Percentiles rank a stretch among this genome's conserved stretches.
These are phyloP conservation scores for Palythoa caribaeorum DNA, from an alignment of 92 coral and sea anemone species.

Conservation along the genomic window DNA sequence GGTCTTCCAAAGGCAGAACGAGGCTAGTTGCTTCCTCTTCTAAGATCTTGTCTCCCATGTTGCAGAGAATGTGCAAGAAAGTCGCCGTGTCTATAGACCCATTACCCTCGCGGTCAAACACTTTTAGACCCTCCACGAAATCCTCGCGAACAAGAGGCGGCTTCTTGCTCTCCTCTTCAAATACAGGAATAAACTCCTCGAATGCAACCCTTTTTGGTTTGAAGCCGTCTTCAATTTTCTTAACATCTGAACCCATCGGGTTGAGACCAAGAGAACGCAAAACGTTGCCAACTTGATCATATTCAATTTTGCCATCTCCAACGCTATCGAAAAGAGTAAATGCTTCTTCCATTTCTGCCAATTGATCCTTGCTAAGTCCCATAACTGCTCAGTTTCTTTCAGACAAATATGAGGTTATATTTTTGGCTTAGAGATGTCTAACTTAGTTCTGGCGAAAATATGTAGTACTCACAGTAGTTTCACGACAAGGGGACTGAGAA, in stretches of 20 bases:
- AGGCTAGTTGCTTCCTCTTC: constrained; percentile 83
- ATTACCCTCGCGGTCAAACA: constrained; percentile 92
- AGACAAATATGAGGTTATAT: neutral
- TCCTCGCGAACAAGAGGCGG: constrained; percentile 86
- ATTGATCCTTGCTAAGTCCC: constrained; percentile 70
- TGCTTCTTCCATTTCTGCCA: constrained; percentile 84
- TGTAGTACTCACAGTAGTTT: neutral
- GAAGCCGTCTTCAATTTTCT: constrained; percentile 74
- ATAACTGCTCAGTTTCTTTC: constrained; percentile 8
- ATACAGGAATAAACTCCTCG: constrained; percentile 81
- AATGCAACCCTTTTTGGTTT: constrained; percentile 73
- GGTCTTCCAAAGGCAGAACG: constrained; percentile 83
- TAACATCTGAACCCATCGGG: constrained; percentile 82
- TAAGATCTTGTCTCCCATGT: constrained; percentile 79
- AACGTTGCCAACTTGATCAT: constrained; percentile 71
- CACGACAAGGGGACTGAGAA: neutral
- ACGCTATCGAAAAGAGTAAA: constrained; percentile 80
- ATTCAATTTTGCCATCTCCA: constrained; percentile 89
- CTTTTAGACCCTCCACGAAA: constrained; percentile 93
- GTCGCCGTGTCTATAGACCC: constrained; percentile 90
- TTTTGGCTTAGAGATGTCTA: neutral
- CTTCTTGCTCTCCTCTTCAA: constrained; percentile 78
- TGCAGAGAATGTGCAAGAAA: constrained; percentile 80
- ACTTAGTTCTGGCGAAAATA: neutral
- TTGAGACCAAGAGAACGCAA: constrained; percentile 89